Evolutionary conservation across 2,113 vertebrate genomes (phyloP).

Genomic region (Notarius quadriscutis): DNA sequence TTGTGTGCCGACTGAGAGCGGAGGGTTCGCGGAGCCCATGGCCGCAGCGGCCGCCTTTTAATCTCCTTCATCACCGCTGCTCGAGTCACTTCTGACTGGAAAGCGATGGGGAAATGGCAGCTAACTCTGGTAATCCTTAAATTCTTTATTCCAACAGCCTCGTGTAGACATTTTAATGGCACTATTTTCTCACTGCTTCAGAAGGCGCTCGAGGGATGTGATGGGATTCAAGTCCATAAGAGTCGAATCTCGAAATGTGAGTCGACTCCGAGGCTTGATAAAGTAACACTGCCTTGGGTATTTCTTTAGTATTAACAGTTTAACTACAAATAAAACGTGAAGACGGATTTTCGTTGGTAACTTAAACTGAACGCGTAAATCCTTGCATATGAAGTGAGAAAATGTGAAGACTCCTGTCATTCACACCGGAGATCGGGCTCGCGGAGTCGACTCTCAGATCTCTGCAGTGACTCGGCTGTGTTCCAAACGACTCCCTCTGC

Average conservation of each 20-base stretch:
- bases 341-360: not conserved
- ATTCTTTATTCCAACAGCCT: not conserved
- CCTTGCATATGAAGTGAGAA: not conserved
- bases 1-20: not conserved
- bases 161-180: not conserved
- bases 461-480: not conserved
- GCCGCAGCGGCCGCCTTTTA: slow-evolving; percentile 5
- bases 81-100: not conserved
- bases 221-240: not conserved
- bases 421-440: too few relatives aligned
- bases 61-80: not conserved
- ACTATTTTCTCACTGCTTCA: not conserved
- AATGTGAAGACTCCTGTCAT: not conserved
- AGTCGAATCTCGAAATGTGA: not conserved
- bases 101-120: slow-evolving; percentile 69
- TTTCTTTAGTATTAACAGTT: too few relatives aligned
- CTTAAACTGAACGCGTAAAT: not conserved
- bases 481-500: not conserved
- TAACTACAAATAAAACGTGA: too few relatives aligned
- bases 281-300: too few relatives aligned
- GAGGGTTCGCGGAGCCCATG: slow-evolving; percentile 3
- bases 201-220: not conserved
- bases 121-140: slow-evolving; percentile 69
- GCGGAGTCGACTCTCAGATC: not conserved
- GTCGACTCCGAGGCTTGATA: not conserved